These are phyloP conservation scores for Lasioglossum lativentre DNA, from an alignment of 2,888 invertebrate genomes.

Conservation along the genomic window DNA sequence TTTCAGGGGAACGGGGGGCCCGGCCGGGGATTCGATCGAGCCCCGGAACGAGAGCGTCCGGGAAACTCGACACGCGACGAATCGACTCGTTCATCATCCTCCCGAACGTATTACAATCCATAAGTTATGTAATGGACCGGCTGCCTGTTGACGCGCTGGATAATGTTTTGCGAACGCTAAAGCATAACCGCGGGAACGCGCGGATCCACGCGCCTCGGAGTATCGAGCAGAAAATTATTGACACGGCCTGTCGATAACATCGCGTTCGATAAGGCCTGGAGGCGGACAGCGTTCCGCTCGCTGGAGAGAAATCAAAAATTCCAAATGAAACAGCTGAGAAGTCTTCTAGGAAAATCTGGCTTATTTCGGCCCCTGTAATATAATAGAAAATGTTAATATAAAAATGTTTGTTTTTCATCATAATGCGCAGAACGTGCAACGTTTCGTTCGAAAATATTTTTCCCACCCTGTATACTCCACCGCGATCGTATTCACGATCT, in stretches of 20 bases:
- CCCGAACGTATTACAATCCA: slow-evolving; percentile 16
- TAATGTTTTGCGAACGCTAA: slow-evolving; percentile 50
- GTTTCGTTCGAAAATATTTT: too few species aligned
- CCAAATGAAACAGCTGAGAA: neutral
- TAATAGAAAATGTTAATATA: too few species aligned
- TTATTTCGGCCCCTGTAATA: neutral
- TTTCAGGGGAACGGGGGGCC: neutral
- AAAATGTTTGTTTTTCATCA: too few species aligned
- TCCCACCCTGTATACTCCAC: too few species aligned
- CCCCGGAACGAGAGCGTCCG: neutral
- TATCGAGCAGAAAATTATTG: slow-evolving; percentile 61
- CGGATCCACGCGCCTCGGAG: neutral
- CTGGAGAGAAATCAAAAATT: neutral
- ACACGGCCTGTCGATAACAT: slow-evolving; percentile 61
- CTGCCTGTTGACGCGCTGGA: slow-evolving; percentile 35
- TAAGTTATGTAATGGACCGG: slow-evolving; percentile 30
- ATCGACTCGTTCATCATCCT: slow-evolving; percentile 9
- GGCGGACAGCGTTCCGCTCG: neutral
- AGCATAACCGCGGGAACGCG: slow-evolving; percentile 24
- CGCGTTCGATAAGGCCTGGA: slow-evolving; percentile 31
- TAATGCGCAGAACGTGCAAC: too few species aligned
- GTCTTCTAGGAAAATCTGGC: neutral
- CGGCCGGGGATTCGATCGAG: neutral
- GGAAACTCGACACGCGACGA: neutral
- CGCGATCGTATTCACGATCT: neutral